Conservation (phyloP, 37 sponge, comb jelly and placozoan genomes). For the Bolinopsis microptera region DNA sequence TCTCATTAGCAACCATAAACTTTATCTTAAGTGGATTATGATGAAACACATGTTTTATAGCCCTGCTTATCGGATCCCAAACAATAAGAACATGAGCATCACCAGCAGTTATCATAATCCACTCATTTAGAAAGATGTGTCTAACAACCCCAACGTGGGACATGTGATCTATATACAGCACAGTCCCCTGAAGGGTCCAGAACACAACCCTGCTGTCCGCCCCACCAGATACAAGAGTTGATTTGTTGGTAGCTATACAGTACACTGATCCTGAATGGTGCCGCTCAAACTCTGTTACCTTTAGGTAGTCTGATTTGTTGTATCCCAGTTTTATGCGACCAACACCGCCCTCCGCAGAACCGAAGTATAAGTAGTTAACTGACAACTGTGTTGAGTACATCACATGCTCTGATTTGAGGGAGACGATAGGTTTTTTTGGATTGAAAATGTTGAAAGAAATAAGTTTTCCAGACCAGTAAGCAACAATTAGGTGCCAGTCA, state of each 20-base stretch:
- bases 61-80: background rate
- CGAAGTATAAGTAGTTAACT: background rate
- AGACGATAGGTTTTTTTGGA: background rate
- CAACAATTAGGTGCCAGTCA: conserved; percentile 1
- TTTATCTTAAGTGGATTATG: conserved; percentile 49
- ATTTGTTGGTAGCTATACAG: conserved; percentile 17
- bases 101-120: conserved; percentile 41
- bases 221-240: conserved; percentile 23
- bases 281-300: background rate
- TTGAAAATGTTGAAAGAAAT: background rate
- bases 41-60: background rate
- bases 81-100: conserved; percentile 45
- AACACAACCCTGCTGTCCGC: conserved; percentile 10
- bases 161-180: conserved; percentile 1
- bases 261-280: conserved; percentile 14
- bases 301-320: background rate
- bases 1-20: background rate
- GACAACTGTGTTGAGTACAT: background rate
- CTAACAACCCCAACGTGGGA: conserved; percentile 22
- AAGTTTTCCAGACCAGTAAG: conserved; percentile 25
- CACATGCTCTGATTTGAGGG: background rate
- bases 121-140: conserved; percentile 38
- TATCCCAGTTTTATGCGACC: background rate
- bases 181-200: background rate
- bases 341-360: background rate